Evolutionary conservation across 2,113 vertebrate genomes (phyloP).

Genomic region (Zingel zingel): DNA sequence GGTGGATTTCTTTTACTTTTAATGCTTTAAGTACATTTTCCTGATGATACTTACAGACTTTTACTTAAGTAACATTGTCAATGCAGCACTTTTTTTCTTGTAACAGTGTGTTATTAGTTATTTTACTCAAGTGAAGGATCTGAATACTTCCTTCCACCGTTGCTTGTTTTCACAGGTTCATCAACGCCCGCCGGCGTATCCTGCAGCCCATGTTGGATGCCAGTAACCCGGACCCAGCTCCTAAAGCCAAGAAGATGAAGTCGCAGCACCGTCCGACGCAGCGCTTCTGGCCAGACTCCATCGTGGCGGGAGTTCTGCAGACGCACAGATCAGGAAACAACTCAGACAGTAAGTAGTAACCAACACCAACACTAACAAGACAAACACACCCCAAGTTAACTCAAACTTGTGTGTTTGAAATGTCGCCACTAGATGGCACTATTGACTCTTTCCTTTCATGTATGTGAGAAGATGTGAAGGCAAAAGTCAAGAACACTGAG

Average conservation of each 20-base stretch:
- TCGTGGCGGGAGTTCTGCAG: conserved; percentile 95
- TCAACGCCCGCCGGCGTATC: conserved; percentile 96
- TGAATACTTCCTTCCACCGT: too few relatives aligned
- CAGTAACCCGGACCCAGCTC: conserved; percentile 97
- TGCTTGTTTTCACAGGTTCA: conserved; percentile 88
- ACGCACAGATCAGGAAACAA: conserved; percentile 91
- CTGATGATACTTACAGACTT: too few relatives aligned
- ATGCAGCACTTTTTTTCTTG: too few relatives aligned
- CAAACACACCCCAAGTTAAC: not conserved
- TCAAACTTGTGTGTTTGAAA: not conserved
- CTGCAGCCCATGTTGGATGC: conserved; percentile 98
- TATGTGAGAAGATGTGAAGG: not conserved
- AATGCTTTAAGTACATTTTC: too few relatives aligned
- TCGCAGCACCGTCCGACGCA: conserved; percentile 98
- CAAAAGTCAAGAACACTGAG: not conserved
- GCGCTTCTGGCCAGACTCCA: conserved; percentile 99
- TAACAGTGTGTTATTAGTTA: too few relatives aligned
- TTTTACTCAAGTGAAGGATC: too few relatives aligned
- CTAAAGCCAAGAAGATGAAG: conserved; percentile 99
- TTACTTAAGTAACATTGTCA: too few relatives aligned
- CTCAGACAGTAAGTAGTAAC: conserved; percentile 88
- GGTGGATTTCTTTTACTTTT: too few relatives aligned
- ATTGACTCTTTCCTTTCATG: not conserved
- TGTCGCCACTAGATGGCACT: conserved; percentile 26
- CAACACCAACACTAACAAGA: not conserved